Evolutionary conservation across 2,888 invertebrate genomes (phyloP).

Genomic region (Stramonita haemastoma): DNA sequence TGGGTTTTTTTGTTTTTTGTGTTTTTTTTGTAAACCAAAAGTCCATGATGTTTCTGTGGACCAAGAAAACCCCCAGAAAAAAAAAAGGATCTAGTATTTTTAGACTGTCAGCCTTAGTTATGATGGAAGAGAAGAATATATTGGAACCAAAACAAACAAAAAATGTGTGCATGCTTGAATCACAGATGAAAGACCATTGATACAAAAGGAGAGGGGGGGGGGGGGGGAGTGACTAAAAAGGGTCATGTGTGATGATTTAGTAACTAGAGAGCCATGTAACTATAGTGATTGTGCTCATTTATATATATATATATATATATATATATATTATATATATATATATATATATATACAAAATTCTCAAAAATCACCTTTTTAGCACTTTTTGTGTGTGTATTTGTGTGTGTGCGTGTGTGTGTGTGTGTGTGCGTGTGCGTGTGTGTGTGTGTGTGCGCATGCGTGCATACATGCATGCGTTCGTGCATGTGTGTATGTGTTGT

Average conservation of each 20-base stretch:
- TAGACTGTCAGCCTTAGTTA: no score
- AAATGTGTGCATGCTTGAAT: no score
- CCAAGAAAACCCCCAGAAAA: no score
- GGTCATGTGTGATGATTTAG: neutral
- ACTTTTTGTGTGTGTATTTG: neutral
- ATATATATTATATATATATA: neutral
- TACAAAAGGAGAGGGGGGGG: no score
- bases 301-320: neutral
- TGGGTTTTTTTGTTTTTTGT: no score
- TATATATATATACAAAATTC: neutral
- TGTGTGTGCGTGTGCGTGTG: neutral
- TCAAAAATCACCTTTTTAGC: neutral
- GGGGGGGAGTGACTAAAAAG: no score
- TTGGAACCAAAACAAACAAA: no score
- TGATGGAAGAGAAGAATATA: no score
- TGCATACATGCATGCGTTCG: neutral
- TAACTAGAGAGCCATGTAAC: neutral
- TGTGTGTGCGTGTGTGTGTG: constrained; percentile 22
- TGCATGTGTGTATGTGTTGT: constrained; percentile 15
- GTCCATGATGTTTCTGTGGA: no score
- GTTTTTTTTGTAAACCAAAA: no score
- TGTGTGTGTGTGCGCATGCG: constrained; percentile 11
- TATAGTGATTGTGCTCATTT: neutral
- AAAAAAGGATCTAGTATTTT: no score
- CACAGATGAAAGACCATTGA: no score